Evolutionary conservation across 1,140 invertebrate genomes (phyloP).

Genomic region (Drosophila lacteicornis): DNA sequence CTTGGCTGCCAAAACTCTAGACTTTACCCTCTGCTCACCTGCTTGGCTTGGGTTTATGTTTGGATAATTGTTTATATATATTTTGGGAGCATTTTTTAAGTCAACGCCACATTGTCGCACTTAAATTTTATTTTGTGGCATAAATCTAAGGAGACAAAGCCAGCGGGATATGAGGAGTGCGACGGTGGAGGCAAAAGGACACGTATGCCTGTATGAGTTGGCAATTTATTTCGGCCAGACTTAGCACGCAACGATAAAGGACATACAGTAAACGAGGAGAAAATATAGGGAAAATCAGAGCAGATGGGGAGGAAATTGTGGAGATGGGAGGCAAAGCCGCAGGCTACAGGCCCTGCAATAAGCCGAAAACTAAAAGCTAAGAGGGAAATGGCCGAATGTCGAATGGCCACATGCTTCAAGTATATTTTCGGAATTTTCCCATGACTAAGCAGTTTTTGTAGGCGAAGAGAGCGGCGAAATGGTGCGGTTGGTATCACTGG

Average conservation of each 20-base stretch:
- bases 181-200: conserved; percentile 18
- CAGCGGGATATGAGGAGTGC: background rate
- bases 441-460: conserved; percentile 71
- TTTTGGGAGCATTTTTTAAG: conserved; percentile 59
- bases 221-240: conserved; percentile 73
- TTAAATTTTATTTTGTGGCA: conserved; percentile 76
- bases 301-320: conserved; percentile 10
- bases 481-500: background rate
- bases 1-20: background rate
- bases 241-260: conserved; percentile 67
- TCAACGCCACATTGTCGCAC: conserved; percentile 73
- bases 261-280: conserved; percentile 24
- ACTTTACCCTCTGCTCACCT: conserved; percentile 2
- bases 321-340: conserved; percentile 6
- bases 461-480: background rate
- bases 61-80: conserved; percentile 75
- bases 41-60: background rate
- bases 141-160: conserved; percentile 58
- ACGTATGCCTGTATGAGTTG: conserved; percentile 59
- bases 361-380: conserved; percentile 59
- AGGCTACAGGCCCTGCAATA: conserved; percentile 56
- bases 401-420: conserved; percentile 56
- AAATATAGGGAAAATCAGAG: conserved; percentile 10
- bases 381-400: conserved; percentile 46
- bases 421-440: conserved; percentile 67